Percentiles rank a stretch among this genome's conserved stretches.
Conservation (phyloP, 1,140 invertebrate genomes). For the Polypedilum vanderplanki region DNA sequence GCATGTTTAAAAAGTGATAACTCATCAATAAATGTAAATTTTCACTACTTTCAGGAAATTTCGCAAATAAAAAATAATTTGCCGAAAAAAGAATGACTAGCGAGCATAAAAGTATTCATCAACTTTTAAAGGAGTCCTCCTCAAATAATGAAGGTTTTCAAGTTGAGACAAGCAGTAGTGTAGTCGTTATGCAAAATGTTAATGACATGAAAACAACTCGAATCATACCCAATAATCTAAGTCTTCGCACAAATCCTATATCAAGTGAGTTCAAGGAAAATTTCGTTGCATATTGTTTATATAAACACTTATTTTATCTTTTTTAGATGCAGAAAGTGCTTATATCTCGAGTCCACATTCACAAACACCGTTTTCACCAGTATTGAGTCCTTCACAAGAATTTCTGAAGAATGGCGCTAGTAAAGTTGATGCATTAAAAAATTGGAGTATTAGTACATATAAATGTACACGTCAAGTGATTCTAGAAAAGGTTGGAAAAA, state of each 20-base stretch:
- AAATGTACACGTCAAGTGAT: constrained; percentile 94
- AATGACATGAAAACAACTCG: constrained; percentile 19
- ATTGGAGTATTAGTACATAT: constrained; percentile 95
- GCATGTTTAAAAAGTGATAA: neutral
- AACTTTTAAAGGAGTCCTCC: neutral
- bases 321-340: neutral
- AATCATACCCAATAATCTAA: constrained; percentile 7
- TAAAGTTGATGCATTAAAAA: constrained; percentile 83
- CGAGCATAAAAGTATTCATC: neutral
- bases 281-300: neutral
- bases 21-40: neutral
- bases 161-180: neutral
- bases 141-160: neutral
- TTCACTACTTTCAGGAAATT: neutral
- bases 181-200: neutral
- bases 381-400: constrained; percentile 50
- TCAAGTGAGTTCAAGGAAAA: neutral
- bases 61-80: neutral
- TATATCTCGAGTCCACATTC: neutral
- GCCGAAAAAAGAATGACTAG: neutral
- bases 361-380: constrained; percentile 43
- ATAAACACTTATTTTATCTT: neutral
- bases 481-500: constrained; percentile 90
- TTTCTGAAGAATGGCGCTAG: constrained; percentile 56
- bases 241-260: neutral